A percentile compares a stretch with the other conserved stretches of the same genome.
Conservation (phyloP, 2,888 invertebrate genomes). For the Andrena haemorrhoa region DNA sequence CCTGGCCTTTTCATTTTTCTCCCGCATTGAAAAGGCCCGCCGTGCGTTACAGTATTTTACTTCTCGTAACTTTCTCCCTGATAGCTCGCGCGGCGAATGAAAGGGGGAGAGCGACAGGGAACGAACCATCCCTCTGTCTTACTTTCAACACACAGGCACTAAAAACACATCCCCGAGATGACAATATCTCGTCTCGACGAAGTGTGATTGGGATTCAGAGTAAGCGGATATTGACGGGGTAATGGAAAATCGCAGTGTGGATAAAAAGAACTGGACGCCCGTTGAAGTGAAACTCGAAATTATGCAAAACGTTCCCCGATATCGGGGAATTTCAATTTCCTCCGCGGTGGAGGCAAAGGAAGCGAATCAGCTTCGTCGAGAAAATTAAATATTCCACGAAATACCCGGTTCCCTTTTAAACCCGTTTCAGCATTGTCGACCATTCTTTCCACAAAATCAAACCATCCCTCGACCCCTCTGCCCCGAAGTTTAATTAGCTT, state of each 20-base stretch:
- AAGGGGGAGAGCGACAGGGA: neutral
- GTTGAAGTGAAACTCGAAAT: slow-evolving; percentile 7
- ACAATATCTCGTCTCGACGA: neutral
- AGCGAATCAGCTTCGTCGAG: slow-evolving; percentile 35
- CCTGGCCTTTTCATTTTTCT: slow-evolving; percentile 51
- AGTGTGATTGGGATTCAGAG: neutral
- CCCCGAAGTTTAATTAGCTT: neutral
- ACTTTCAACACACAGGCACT: slow-evolving; percentile 27
- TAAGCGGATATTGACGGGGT: slow-evolving; percentile 26
- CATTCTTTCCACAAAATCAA: neutral
- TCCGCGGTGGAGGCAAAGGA: slow-evolving; percentile 14
- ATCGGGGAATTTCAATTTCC: slow-evolving; percentile 39
- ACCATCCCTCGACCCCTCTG: neutral
- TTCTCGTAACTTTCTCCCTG: slow-evolving; percentile 20
- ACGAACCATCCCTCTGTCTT: slow-evolving; percentile 16
- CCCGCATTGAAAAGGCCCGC: slow-evolving; percentile 45
- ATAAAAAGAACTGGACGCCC: neutral
- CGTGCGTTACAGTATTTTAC: slow-evolving; percentile 54
- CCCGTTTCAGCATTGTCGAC: neutral
- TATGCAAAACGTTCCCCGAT: slow-evolving; percentile 28
- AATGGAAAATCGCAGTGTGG: slow-evolving; percentile 6
- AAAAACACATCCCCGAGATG: slow-evolving; percentile 37
- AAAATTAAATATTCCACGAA: slow-evolving; percentile 25
- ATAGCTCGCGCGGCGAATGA: neutral
- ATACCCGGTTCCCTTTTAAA: neutral